These are phyloP conservation scores for Campylomormyrus numenius DNA, from an alignment of 2,113 vertebrate species.

Conservation along the genomic window DNA sequence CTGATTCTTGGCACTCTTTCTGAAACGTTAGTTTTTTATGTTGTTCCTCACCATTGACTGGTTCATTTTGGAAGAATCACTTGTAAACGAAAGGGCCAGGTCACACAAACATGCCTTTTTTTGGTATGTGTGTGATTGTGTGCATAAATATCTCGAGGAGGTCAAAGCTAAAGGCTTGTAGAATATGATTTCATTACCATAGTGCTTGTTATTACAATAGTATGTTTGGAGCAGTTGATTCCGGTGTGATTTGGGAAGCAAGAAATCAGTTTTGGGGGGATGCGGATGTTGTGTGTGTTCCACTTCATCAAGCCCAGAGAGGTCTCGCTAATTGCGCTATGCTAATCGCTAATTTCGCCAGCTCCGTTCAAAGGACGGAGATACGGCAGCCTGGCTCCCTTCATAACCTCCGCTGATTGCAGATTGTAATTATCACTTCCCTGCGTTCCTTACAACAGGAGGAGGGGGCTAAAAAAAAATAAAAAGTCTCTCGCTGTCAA, in stretches of 20 bases:
- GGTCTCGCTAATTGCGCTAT: conserved; percentile 29
- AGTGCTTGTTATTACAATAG: neutral
- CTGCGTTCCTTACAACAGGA: conserved; percentile 24
- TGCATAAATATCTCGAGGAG: neutral
- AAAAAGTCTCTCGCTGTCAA: conserved; percentile 30
- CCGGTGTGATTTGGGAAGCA: neutral
- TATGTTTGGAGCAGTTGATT: neutral
- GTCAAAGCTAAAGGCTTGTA: neutral
- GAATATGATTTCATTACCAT: neutral
- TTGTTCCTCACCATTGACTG: neutral
- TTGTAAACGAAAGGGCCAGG: neutral
- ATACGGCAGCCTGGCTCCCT: conserved; percentile 22
- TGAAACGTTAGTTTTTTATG: neutral
- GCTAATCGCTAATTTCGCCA: conserved; percentile 24
- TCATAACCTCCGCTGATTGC: conserved; percentile 38
- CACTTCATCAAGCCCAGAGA: conserved; percentile 34
- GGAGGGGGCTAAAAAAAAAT: conserved; percentile 28
- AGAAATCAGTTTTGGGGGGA: conserved; percentile 4
- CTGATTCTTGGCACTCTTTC: neutral
- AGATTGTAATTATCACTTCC: conserved; percentile 36
- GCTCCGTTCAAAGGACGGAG: conserved; percentile 17
- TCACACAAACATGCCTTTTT: neutral
- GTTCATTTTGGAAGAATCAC: neutral
- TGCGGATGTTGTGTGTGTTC: conserved; percentile 21
- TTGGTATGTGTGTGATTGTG: neutral